A percentile compares a stretch with the other conserved stretches of the same genome.
Conservation (phyloP, 2,888 invertebrate genomes). For the Pinctada fucata region DNA sequence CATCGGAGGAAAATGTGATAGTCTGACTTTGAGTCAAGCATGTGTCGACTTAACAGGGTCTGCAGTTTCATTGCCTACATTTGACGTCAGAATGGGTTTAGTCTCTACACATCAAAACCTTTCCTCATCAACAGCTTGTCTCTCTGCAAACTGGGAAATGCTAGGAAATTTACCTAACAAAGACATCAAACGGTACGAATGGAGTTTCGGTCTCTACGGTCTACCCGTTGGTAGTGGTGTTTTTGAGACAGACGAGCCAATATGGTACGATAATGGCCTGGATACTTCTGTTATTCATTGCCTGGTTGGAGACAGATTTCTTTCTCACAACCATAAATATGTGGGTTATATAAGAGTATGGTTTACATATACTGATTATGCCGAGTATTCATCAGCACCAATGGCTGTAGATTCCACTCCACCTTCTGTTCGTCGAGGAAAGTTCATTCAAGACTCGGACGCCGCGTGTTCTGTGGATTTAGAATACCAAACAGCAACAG, state of each 20-base stretch:
- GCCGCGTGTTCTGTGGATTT: slow-evolving; percentile 42
- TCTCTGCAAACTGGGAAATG: slow-evolving; percentile 38
- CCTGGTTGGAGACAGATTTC: slow-evolving; percentile 31
- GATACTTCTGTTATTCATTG: slow-evolving; percentile 42
- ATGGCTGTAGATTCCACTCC: slow-evolving; percentile 49
- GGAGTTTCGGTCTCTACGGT: slow-evolving; percentile 45
- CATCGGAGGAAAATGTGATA: slow-evolving; percentile 40
- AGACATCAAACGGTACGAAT: slow-evolving; percentile 44
- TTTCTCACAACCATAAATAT: slow-evolving; percentile 39
- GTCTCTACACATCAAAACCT: not conserved
- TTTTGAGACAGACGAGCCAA: slow-evolving; percentile 40
- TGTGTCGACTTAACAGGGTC: not conserved
- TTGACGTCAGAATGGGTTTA: not conserved
- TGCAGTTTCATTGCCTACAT: not conserved
- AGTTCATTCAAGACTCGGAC: slow-evolving; percentile 46
- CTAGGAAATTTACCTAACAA: not conserved
- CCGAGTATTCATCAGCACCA: slow-evolving; percentile 40
- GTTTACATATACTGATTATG: slow-evolving; percentile 32
- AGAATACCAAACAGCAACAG: slow-evolving; percentile 46
- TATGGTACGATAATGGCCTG: slow-evolving; percentile 50
- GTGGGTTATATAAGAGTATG: slow-evolving; percentile 50
- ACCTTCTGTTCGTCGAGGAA: slow-evolving; percentile 45
- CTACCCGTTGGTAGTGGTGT: slow-evolving; percentile 46
- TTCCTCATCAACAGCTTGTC: slow-evolving; percentile 36
- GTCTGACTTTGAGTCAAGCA: not conserved